These are phyloP conservation scores for Lagodon rhomboides DNA, from an alignment of 2,797 vertebrate genomes.

Conservation along the genomic window DNA sequence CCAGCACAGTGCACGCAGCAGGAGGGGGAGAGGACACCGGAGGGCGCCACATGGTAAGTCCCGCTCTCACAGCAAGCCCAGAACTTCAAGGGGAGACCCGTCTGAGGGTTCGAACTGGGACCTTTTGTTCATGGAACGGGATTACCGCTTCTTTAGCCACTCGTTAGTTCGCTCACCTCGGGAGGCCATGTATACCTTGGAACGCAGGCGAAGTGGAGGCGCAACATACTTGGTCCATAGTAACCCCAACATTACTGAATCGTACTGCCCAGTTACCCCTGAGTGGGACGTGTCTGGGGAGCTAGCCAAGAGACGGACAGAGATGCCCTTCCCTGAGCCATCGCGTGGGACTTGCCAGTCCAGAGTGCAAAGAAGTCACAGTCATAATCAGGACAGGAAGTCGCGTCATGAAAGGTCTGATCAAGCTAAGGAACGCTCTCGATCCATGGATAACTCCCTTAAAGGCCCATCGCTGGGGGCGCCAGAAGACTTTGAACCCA, in stretches of 20 bases:
- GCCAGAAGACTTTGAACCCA: conserved; percentile 93
- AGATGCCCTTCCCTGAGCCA: conserved; percentile 99
- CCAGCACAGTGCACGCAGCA: conserved; percentile 95
- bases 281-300: conserved; percentile 99
- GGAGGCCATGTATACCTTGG: conserved; percentile 96
- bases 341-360: conserved; percentile 97
- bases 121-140: conserved; percentile 90
- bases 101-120: conserved; percentile 97
- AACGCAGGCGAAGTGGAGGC: conserved; percentile 88
- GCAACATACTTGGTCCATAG: conserved; percentile 96
- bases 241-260: conserved; percentile 95
- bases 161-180: conserved; percentile 94
- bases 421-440: conserved; percentile 98
- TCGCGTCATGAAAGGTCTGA: conserved; percentile 95
- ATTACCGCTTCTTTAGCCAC: conserved; percentile 96
- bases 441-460: conserved; percentile 98
- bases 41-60: conserved; percentile 95
- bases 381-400: conserved; percentile 99
- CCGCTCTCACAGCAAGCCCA: conserved; percentile 97
- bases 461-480: conserved; percentile 94
- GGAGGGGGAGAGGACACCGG: conserved; percentile 94
- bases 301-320: conserved; percentile 96
- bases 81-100: conserved; percentile 94
- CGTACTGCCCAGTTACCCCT: conserved; percentile 96
- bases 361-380: conserved; percentile 98